A percentile compares a stretch with the other conserved stretches of the same genome.
Conservation (phyloP, 1,140 invertebrate genomes). For the Drosophila trapezifrons region DNA sequence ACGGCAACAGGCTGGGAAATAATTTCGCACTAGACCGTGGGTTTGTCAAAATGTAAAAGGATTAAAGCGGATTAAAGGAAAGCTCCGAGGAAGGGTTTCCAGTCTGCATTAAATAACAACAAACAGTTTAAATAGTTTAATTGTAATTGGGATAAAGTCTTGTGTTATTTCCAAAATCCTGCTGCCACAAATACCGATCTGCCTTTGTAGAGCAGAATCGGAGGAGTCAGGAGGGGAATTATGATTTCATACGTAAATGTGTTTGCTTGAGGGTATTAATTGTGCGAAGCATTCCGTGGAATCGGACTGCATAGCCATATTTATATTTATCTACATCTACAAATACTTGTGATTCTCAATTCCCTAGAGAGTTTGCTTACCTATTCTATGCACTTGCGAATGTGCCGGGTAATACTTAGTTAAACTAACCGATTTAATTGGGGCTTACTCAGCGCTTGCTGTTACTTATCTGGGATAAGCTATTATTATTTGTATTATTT, state of each 20-base stretch:
- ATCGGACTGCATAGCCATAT: background rate
- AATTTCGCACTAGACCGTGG: background rate
- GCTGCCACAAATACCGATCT: background rate
- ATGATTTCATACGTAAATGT: background rate
- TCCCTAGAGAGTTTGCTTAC: too few species aligned
- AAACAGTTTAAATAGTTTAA: too few species aligned
- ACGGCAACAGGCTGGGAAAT: background rate
- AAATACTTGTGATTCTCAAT: too few species aligned
- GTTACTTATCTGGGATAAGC: too few species aligned
- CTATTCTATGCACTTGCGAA: too few species aligned
- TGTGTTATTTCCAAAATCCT: too few species aligned
- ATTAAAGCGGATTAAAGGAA: background rate
- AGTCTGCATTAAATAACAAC: too few species aligned
- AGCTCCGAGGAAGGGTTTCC: background rate
- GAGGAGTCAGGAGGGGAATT: background rate
- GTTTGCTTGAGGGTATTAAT: background rate
- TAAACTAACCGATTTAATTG: too few species aligned
- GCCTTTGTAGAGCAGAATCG: background rate
- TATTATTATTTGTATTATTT: too few species aligned
- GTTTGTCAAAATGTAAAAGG: background rate
- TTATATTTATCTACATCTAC: background rate
- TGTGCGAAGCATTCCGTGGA: background rate
- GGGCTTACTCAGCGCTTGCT: too few species aligned
- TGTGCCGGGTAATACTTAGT: too few species aligned
- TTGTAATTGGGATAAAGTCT: too few species aligned